These are phyloP conservation scores for Chondrosia reniformis DNA, from an alignment of 37 sponge, comb jelly and placozoan species.

Conservation along the genomic window DNA sequence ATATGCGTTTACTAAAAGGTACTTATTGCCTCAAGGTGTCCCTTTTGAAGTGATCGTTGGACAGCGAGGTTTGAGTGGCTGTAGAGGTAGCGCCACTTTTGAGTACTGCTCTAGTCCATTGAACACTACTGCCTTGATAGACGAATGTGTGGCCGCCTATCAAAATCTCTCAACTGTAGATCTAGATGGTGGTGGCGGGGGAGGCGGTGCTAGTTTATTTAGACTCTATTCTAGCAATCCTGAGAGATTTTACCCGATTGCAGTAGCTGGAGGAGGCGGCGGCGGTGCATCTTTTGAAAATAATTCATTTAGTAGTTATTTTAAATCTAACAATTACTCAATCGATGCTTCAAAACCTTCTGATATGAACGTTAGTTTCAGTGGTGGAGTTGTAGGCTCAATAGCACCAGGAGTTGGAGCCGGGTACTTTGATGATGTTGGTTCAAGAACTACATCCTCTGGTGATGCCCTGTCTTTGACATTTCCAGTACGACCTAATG, in stretches of 20 bases:
- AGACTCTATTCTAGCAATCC: too few species aligned
- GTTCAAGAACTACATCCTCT: background rate
- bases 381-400: background rate
- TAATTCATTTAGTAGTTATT: background rate
- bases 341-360: background rate
- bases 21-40: background rate
- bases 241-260: background rate
- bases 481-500: too few species aligned
- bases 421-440: background rate
- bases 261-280: conserved; percentile 10
- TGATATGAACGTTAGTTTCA: background rate
- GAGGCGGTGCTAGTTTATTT: conserved; percentile 12
- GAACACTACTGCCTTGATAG: too few species aligned
- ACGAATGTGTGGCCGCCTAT: too few species aligned
- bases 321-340: background rate
- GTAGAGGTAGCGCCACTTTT: too few species aligned
- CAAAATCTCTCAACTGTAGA: too few species aligned
- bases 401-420: background rate
- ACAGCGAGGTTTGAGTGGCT: background rate
- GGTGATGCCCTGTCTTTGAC: background rate
- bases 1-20: background rate
- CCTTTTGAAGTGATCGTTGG: background rate
- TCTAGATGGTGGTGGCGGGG: conserved; percentile 18
- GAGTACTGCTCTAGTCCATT: too few species aligned
- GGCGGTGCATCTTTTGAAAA: background rate